These are phyloP conservation scores for Oxyura jamaicensis DNA, from an alignment of 2,113 vertebrate genomes.

Conservation along the genomic window DNA sequence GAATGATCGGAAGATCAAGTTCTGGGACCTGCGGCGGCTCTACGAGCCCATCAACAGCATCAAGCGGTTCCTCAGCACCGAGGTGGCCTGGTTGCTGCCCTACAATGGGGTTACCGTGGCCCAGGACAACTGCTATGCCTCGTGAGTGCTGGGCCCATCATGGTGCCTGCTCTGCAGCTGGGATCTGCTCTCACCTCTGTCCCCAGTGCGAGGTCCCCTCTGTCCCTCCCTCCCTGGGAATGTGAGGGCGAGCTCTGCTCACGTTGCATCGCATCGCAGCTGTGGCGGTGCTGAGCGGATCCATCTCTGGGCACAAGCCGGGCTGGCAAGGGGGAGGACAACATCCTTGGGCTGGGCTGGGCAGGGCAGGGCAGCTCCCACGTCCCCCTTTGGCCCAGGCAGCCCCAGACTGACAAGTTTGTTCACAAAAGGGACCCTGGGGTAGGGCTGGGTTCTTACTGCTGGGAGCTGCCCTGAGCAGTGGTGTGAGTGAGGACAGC, in stretches of 20 bases:
- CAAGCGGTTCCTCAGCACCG: constrained; percentile 89
- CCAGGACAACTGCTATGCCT: constrained; percentile 88
- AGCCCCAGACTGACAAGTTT: neutral
- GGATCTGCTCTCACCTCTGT: neutral
- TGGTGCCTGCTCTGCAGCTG: accelerated
- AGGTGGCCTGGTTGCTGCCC: constrained; percentile 89
- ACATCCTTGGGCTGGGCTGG: neutral
- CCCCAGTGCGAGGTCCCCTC: accelerated
- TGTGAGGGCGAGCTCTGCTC: neutral
- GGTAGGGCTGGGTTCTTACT: neutral
- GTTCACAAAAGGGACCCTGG: neutral
- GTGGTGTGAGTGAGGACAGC: accelerated
- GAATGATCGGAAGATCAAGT: constrained; percentile 90
- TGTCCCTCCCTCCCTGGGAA: neutral
- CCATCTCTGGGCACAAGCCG: no score
- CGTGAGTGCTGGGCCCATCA: constrained; percentile 67
- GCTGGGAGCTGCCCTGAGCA: neutral
- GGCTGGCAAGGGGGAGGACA: neutral
- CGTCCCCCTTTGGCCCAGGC: neutral
- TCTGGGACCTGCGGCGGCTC: constrained; percentile 90
- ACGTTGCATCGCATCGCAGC: accelerated
- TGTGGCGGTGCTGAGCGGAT: accelerated
- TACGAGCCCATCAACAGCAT: constrained; percentile 83
- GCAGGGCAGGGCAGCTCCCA: accelerated
- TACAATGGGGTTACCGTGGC: constrained; percentile 85